These are phyloP conservation scores for Eurytoma californica DNA, from an alignment of 2,888 invertebrate species.

Conservation along the genomic window DNA sequence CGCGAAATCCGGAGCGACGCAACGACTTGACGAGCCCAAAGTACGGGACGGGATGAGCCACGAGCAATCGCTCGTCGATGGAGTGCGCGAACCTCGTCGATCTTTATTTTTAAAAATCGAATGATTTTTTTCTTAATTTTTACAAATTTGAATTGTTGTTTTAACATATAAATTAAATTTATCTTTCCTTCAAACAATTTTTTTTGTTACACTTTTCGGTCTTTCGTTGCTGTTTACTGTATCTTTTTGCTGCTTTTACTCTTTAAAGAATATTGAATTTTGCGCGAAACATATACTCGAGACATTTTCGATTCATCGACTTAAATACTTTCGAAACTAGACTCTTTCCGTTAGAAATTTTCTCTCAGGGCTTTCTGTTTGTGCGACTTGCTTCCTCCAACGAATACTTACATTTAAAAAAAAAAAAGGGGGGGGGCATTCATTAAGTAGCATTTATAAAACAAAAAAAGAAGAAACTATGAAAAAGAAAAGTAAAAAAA, in stretches of 20 bases:
- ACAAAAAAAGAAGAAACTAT: too few species aligned
- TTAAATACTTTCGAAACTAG: background rate
- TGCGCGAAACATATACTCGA: constrained; percentile 23
- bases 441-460: constrained; percentile 4
- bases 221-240: constrained; percentile 34
- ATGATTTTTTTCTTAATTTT: too few species aligned
- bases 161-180: too few species aligned
- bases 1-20: too few species aligned
- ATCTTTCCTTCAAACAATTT: background rate
- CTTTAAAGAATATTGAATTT: too few species aligned
- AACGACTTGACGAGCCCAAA: too few species aligned
- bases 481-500: background rate
- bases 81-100: too few species aligned
- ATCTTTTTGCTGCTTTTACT: background rate
- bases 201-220: background rate
- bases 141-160: too few species aligned
- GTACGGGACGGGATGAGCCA: too few species aligned
- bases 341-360: background rate
- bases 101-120: too few species aligned
- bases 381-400: constrained; percentile 27
- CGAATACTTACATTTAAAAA: constrained; percentile 12
- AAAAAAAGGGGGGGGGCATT: too few species aligned
- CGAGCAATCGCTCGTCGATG: too few species aligned
- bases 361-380: constrained; percentile 48
- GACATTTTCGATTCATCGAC: constrained; percentile 51